Evolutionary conservation across 2,888 invertebrate genomes (phyloP).

Genomic region (Lycaena phlaeas): DNA sequence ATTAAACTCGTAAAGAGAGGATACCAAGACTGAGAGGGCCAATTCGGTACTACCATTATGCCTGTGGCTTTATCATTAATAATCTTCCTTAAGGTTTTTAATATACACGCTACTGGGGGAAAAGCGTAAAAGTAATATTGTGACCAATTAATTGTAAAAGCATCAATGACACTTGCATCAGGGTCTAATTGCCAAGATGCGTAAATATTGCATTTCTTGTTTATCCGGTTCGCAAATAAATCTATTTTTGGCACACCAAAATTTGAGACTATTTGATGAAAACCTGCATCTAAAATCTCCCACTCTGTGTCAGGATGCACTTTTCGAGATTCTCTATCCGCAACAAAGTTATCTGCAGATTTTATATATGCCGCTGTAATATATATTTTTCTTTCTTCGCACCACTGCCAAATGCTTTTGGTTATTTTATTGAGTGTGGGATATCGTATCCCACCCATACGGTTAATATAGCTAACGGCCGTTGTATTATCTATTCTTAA

Average conservation of each 20-base stretch:
- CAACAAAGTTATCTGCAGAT: too few relatives aligned
- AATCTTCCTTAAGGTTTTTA: neutral
- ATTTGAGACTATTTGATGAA: too few relatives aligned
- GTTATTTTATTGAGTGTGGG: slow-evolving; percentile 5
- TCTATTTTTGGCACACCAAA: too few relatives aligned
- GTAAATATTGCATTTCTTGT: neutral
- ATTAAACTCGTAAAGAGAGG: neutral
- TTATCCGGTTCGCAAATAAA: neutral
- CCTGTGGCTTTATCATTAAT: neutral
- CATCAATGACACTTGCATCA: neutral
- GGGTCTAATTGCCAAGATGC: neutral
- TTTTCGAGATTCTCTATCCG: too few relatives aligned
- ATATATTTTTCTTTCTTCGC: slow-evolving; percentile 20
- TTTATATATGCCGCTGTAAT: slow-evolving; percentile 29
- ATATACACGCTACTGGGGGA: neutral
- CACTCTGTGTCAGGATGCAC: too few relatives aligned
- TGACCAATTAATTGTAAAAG: neutral
- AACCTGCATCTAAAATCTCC: slow-evolving; percentile 15
- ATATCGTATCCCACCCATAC: too few relatives aligned
- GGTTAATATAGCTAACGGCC: slow-evolving; percentile 10
- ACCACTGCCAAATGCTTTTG: slow-evolving; percentile 21
- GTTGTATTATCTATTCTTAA: slow-evolving; percentile 14
- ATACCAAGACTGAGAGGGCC: neutral
- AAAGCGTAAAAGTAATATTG: neutral
- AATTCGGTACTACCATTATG: neutral